phyloP scores from a whole-genome alignment of 2,113 vertebrate genomes.

The Zosterops japonicus region DNA sequence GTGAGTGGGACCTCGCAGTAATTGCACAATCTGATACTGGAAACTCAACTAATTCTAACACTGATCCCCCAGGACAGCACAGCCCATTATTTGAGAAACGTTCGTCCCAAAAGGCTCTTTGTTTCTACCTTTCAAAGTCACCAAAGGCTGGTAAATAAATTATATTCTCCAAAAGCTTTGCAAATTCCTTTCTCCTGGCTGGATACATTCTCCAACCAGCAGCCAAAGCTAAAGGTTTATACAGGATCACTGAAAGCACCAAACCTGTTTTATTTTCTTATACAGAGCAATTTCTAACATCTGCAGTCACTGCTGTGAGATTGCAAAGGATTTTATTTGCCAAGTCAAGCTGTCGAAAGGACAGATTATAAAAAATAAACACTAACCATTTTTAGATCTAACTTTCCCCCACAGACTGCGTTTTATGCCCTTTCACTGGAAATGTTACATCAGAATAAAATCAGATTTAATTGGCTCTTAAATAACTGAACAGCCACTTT shows the following conservation, averaged over 20 bases:
- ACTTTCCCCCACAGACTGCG: neutral
- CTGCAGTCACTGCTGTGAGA: neutral
- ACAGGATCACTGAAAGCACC: neutral
- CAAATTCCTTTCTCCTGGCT: neutral
- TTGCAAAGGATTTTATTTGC: neutral
- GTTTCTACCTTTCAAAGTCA: neutral
- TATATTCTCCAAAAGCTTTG: neutral
- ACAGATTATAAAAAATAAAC: slow-evolving; percentile 16
- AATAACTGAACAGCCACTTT: slow-evolving; percentile 59
- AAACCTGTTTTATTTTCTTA: neutral
- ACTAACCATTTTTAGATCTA: neutral
- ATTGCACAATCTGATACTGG: neutral
- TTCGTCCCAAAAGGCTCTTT: neutral
- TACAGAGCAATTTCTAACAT: neutral
- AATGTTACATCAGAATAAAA: slow-evolving; percentile 46
- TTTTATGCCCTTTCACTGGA: slow-evolving; percentile 7
- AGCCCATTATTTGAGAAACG: neutral
- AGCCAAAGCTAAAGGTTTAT: neutral
- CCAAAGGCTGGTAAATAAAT: neutral
- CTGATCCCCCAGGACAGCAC: neutral
- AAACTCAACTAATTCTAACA: neutral
- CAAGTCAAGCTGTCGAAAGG: neutral
- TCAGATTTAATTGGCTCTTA: slow-evolving; percentile 57
- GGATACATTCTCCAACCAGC: neutral
- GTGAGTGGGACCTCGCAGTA: neutral